Base-by-base conservation (phyloP, 2,888 invertebrate genomes). In the Aporophyla nigra region DNA sequence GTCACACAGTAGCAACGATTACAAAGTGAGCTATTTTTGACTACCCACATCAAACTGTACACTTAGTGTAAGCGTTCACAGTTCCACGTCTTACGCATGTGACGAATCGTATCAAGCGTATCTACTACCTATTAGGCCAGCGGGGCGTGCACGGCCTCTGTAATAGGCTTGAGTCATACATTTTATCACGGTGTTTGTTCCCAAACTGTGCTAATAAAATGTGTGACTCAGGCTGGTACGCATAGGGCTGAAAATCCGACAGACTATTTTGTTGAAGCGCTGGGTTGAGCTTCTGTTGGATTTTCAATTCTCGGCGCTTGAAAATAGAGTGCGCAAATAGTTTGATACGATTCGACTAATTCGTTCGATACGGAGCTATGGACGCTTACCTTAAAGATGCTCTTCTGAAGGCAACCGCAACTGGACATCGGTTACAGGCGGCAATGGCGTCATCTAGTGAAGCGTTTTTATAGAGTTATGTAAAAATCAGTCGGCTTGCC, bases 1-100 rank as follows among this genome's bases (percentile, higher is more conserved):
- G 80, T 90, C 84, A 90, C 89, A 88, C 86, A 68, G 68, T 49
- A 40, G 53, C 61, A 61, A 49, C 24, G 21, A 54, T 58, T 76
- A 62, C 63, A 71, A 67, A 53, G 67, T 77, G 86, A 72, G 75
- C 5, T 58, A 54, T 40, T 58, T 77, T 63, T 63, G 63, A 86
- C 70, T 78, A 78, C 68, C 73, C 80, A 83, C 86, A 76, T 75
- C 14, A 56, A 76, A 77, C 58, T 61, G 9, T 71, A 62, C 61
- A 73, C 12, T 40, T 76, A 27, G 46, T 7, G 19, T 46, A 24
- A 54, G 16, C 7, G 19, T 51, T 5, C n/a, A 53, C 43, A 78
- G 40, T 19, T 54, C 16, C 12, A 19, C 19, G 12, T 24, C 65
- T 24, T 46, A 65, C 16, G 40, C n/a, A 63, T 19, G n/a, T 4